These are phyloP conservation scores for Xanthorhoe designata DNA, from an alignment of 2,888 invertebrate species.

Conservation along the genomic window DNA sequence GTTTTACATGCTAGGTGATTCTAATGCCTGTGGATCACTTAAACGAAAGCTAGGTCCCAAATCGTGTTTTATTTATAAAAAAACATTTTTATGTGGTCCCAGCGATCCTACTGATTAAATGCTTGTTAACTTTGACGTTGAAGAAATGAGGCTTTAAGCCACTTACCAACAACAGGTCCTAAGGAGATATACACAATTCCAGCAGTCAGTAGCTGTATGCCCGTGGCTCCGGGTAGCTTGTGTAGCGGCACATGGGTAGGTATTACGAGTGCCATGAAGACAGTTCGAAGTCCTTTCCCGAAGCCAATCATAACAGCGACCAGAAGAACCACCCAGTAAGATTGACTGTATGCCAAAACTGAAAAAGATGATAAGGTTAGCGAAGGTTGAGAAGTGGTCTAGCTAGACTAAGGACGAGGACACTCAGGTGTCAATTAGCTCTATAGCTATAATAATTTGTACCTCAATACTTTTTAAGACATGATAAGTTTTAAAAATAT, in stretches of 20 bases:
- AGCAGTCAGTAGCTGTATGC: conserved; percentile 88
- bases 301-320: conserved; percentile 88
- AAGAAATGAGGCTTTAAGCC: neutral
- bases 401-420: neutral
- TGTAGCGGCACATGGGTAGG: conserved; percentile 89
- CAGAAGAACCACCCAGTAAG: conserved; percentile 82
- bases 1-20: no score
- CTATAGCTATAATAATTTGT: no score
- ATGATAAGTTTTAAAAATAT: no score
- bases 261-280: conserved; percentile 90
- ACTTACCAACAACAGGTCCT: conserved; percentile 88
- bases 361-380: conserved; percentile 47
- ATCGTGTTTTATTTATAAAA: no score
- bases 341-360: conserved; percentile 87
- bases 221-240: conserved; percentile 89
- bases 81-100: no score
- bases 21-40: no score
- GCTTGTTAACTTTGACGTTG: no score
- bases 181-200: conserved; percentile 87
- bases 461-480: no score
- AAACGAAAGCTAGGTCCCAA: no score
- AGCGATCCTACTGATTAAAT: no score
- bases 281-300: conserved; percentile 89
- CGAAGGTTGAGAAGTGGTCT: neutral
- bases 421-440: no score